These are phyloP conservation scores for Amazonetta brasiliensis DNA, from an alignment of 2,797 vertebrate genomes.

Conservation along the genomic window DNA sequence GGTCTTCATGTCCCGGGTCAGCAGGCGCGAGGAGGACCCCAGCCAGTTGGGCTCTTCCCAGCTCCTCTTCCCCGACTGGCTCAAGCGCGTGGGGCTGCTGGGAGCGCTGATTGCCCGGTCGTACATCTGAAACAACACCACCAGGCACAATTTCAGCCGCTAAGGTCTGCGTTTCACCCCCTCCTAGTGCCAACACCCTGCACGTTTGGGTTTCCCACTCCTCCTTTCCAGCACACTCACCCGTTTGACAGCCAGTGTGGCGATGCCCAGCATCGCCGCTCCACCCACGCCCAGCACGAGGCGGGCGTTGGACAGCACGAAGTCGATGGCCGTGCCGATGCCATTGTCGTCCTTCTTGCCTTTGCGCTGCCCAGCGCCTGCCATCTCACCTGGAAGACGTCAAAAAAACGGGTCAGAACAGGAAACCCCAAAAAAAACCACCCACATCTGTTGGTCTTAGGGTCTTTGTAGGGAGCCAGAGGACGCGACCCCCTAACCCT, in stretches of 20 bases:
- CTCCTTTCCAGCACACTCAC: slow-evolving; percentile 75
- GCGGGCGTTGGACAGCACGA: slow-evolving; percentile 96
- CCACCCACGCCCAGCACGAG: slow-evolving; percentile 96
- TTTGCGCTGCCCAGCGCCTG: slow-evolving; percentile 89
- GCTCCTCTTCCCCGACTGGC: slow-evolving; percentile 88
- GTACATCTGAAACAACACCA: slow-evolving; percentile 87
- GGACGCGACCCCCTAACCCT: neutral
- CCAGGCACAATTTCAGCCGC: rapidly evolving
- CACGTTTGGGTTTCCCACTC: neutral
- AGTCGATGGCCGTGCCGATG: slow-evolving; percentile 94
- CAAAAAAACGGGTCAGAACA: rapidly evolving
- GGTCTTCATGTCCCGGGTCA: slow-evolving; percentile 92
- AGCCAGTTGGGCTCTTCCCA: slow-evolving; percentile 99
- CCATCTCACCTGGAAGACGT: slow-evolving; percentile 82
- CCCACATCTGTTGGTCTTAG: rapidly evolving
- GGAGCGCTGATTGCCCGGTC: slow-evolving; percentile 95
- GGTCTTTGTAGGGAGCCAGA: rapidly evolving
- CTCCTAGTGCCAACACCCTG: rapidly evolving
- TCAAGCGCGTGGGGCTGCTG: slow-evolving; percentile 93
- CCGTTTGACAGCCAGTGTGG: slow-evolving; percentile 94
- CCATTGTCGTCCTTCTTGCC: slow-evolving; percentile 97
- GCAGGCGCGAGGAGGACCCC: slow-evolving; percentile 90
- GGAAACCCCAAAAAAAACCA: neutral
- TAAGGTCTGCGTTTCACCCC: rapidly evolving
- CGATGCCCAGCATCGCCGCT: slow-evolving; percentile 96